A percentile compares a stretch with the other conserved stretches of the same genome.
These are phyloP conservation scores for Thera obeliscata DNA, from an alignment of 2,888 invertebrate genomes.

Conservation along the genomic window DNA sequence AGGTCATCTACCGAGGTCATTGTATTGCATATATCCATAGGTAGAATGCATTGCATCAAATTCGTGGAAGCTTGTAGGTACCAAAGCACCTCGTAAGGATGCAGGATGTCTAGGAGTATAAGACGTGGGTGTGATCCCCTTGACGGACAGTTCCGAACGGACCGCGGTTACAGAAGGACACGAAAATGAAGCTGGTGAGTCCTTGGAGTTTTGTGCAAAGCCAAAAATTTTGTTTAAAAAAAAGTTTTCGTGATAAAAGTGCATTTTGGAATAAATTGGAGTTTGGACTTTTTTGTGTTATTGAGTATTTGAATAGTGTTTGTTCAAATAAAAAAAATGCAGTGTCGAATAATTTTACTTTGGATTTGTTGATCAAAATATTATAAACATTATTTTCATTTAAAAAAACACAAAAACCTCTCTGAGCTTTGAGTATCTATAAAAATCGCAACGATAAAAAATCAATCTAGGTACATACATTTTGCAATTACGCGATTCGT, in stretches of 20 bases:
- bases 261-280: not conserved
- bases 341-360: too few relatives aligned
- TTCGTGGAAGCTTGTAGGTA: conserved; percentile 55
- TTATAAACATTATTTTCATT: too few relatives aligned
- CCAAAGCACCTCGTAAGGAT: conserved; percentile 61
- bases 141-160: conserved; percentile 69
- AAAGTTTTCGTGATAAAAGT: conserved; percentile 2
- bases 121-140: conserved; percentile 67
- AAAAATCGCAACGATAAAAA: not conserved
- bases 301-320: not conserved
- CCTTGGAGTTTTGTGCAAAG: conserved; percentile 65
- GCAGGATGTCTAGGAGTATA: conserved; percentile 70
- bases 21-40: conserved; percentile 49
- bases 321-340: too few relatives aligned
- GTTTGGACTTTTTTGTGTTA: not conserved
- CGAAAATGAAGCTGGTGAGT: conserved; percentile 81
- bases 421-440: not conserved
- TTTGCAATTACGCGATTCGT: not conserved
- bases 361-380: too few relatives aligned
- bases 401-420: not conserved
- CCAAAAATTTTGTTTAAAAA: conserved; percentile 5
- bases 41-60: conserved; percentile 32
- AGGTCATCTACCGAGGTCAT: conserved; percentile 70
- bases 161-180: conserved; percentile 74
- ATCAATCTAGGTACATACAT: not conserved